These are phyloP conservation scores for Muscina levida DNA, from an alignment of 2,888 invertebrate species.

Conservation along the genomic window DNA sequence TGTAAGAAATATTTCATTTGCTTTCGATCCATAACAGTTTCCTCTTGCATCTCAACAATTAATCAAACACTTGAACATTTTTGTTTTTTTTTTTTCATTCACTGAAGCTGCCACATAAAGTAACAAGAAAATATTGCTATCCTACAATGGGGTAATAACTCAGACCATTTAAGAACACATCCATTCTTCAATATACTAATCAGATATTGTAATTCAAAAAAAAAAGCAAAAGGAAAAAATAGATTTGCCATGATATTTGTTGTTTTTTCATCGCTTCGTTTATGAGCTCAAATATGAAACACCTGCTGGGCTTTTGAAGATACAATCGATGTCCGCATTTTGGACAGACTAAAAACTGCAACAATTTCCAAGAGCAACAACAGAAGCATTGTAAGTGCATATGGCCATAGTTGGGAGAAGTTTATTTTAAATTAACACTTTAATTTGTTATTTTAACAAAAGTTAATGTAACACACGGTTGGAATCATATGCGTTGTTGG, in stretches of 20 bases:
- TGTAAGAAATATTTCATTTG: no score
- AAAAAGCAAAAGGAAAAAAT: constrained; percentile 21
- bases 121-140: constrained; percentile 37
- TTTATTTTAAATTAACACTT: constrained; percentile 52
- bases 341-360: constrained; percentile 2
- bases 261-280: constrained; percentile 51
- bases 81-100: no score
- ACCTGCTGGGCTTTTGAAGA: constrained; percentile 63
- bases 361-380: background rate
- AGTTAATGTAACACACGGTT: constrained; percentile 48
- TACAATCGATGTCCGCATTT: constrained; percentile 4
- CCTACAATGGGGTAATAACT: constrained; percentile 45
- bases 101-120: background rate
- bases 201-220: constrained; percentile 14
- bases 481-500: constrained; percentile 10
- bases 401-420: background rate
- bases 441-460: constrained; percentile 58
- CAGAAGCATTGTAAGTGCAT: background rate
- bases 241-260: constrained; percentile 37
- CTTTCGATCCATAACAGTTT: background rate
- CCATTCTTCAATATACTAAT: constrained; percentile 19
- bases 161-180: constrained; percentile 23
- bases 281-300: constrained; percentile 57
- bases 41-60: constrained; percentile 39
- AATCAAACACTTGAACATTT: constrained; percentile 52